Evolutionary conservation across 2,888 invertebrate species (phyloP).

Genomic region (Harpalus rubripes): DNA sequence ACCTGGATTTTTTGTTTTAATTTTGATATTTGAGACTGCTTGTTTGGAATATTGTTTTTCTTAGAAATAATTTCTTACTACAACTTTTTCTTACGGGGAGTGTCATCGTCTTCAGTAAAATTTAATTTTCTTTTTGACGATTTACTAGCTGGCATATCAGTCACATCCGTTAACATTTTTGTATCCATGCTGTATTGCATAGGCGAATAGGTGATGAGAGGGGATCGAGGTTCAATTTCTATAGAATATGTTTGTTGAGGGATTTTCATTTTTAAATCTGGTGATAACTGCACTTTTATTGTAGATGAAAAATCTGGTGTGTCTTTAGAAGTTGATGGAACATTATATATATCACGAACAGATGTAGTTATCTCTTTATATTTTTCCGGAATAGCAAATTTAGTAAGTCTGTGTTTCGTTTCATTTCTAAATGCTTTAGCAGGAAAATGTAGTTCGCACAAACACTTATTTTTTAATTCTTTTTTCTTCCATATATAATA

Average conservation of each 20-base stretch:
- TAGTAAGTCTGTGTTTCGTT: too few species aligned
- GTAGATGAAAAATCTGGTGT: too few species aligned
- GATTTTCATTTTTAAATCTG: too few species aligned
- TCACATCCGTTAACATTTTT: neutral
- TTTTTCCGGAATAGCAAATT: too few species aligned
- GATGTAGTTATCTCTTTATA: too few species aligned
- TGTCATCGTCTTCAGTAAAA: neutral
- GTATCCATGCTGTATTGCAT: neutral
- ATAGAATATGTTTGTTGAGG: too few species aligned
- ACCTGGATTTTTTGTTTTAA: conserved; percentile 24
- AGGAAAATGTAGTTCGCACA: conserved; percentile 4
- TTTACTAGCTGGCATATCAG: neutral
- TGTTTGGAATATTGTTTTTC: conserved; percentile 21
- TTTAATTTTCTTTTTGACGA: conserved; percentile 5
- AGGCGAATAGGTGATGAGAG: too few species aligned
- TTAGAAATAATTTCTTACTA: neutral
- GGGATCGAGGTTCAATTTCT: too few species aligned
- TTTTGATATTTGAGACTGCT: conserved; percentile 26
- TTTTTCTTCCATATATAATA: too few species aligned
- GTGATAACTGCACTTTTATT: too few species aligned
- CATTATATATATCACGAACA: too few species aligned
- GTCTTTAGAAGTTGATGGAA: too few species aligned
- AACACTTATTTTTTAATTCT: conserved; percentile 7
- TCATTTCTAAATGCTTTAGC: neutral
- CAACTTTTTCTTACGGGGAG: conserved; percentile 25